These are phyloP conservation scores for Mesocentrotus franciscanus DNA, from an alignment of 53 echinoderm and acorn worm genomes.

Conservation along the genomic window DNA sequence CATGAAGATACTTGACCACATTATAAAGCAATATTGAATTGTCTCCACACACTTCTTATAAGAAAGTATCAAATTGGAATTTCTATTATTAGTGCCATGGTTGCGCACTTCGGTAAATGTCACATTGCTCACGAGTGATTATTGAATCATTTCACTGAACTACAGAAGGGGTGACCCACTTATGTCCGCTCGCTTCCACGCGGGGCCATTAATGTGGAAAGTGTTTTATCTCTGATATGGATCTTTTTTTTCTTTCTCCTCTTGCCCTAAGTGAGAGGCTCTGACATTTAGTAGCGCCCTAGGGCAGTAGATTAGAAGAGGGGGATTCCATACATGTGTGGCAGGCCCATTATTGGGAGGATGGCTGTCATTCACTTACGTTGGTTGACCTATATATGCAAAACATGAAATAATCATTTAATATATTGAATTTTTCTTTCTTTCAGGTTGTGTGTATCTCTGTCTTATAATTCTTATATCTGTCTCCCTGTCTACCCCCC, in stretches of 20 bases:
- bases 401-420: background rate
- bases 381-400: background rate
- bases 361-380: background rate
- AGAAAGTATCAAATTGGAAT: background rate
- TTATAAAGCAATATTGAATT: background rate
- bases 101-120: background rate
- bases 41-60: background rate
- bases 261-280: conserved; percentile 31
- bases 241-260: background rate
- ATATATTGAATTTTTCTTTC: background rate
- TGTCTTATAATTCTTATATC: too few species aligned
- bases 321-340: background rate
- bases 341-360: background rate
- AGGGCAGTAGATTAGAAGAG: background rate
- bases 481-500: too few species aligned
- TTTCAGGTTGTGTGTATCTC: too few species aligned
- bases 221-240: conserved; percentile 3
- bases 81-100: background rate
- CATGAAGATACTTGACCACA: background rate
- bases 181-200: background rate
- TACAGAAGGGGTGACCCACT: background rate
- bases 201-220: background rate
- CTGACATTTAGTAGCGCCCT: conserved; percentile 29
- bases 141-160: background rate
- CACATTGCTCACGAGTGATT: background rate